phyloP scores from a whole-genome alignment of 23 tunicate genomes.

The Styela clava region DNA sequence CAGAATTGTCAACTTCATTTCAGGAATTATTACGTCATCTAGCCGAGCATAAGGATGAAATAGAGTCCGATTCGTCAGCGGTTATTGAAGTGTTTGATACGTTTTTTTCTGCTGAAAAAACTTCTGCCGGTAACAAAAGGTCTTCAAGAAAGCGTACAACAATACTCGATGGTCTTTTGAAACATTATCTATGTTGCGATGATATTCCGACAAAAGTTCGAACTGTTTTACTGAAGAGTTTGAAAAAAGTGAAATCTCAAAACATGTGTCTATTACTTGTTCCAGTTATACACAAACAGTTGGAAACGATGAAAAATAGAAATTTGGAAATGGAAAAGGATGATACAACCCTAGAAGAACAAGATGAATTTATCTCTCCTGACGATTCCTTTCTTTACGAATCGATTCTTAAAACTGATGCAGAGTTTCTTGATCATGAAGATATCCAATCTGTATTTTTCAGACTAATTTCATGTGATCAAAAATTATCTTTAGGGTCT shows the following conservation, averaged over 20 bases:
- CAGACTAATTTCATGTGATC: background rate
- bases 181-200: background rate
- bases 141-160: background rate
- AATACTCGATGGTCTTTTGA: background rate
- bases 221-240: background rate
- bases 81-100: background rate
- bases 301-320: background rate
- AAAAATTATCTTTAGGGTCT: background rate
- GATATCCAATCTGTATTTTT: background rate
- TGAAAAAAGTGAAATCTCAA: conserved; percentile 3
- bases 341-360: no score
- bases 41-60: background rate
- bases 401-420: background rate
- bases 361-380: background rate
- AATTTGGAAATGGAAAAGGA: no score
- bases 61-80: background rate
- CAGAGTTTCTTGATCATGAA: background rate
- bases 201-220: background rate
- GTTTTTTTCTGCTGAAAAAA: background rate
- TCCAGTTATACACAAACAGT: background rate
- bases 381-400: background rate
- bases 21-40: background rate
- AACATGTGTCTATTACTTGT: background rate
- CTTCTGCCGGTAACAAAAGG: background rate
- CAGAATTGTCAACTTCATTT: background rate